phyloP scores from a whole-genome alignment of 1,140 invertebrate species.

The Cydia splendana region DNA sequence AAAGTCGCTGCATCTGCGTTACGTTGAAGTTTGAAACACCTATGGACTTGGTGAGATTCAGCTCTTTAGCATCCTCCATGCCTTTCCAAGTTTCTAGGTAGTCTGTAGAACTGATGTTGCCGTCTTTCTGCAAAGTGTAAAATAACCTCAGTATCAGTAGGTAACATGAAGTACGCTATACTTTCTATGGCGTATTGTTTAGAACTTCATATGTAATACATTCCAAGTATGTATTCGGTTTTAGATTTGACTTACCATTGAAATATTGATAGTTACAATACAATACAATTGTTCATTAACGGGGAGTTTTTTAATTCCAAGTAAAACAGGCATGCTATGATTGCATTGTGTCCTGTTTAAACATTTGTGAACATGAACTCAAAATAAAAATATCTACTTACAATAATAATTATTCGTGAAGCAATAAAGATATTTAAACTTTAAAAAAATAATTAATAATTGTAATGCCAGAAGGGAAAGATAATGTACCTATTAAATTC shows the following conservation, averaged over 20 bases:
- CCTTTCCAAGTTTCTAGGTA: slow-evolving; percentile 79
- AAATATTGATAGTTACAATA: no score
- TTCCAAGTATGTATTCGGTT: neutral
- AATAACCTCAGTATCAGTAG: neutral
- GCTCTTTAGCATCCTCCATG: slow-evolving; percentile 81
- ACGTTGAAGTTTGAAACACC: slow-evolving; percentile 92
- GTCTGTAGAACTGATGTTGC: slow-evolving; percentile 69
- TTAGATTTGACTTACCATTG: neutral
- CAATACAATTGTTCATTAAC: no score
- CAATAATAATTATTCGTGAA: neutral
- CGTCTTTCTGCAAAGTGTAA: slow-evolving; percentile 54
- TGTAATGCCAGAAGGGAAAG: neutral
- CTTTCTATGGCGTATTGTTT: neutral
- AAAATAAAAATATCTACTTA: no score
- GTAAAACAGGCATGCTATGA: no score
- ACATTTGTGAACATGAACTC: no score
- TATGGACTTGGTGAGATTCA: slow-evolving; percentile 83
- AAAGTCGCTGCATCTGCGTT: slow-evolving; percentile 85
- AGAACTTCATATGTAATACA: neutral
- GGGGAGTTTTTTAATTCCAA: no score
- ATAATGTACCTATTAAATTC: neutral
- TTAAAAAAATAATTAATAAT: no score
- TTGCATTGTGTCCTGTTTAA: no score
- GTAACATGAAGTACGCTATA: neutral
- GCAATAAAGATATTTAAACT: neutral